Percentiles rank a stretch among this genome's conserved stretches.
These are phyloP conservation scores for Hirtodrosophila trivittata DNA, from an alignment of 2,888 invertebrate species.

Conservation along the genomic window DNA sequence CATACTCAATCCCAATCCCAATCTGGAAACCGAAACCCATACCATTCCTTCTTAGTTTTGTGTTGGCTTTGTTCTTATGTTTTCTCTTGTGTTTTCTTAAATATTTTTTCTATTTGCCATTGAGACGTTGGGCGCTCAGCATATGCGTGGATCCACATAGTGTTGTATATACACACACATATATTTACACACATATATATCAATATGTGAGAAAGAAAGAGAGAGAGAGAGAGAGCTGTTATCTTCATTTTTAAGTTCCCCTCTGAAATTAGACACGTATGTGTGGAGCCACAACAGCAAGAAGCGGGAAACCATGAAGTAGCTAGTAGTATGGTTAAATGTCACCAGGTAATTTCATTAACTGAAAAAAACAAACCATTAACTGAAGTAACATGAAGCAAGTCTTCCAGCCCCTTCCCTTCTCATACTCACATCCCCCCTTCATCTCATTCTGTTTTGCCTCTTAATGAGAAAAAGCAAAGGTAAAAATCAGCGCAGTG, in stretches of 20 bases:
- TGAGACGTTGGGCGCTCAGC: background rate
- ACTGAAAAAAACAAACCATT: conserved; percentile 47
- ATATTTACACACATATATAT: background rate
- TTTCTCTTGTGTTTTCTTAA: no score
- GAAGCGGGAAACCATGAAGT: conserved; percentile 13
- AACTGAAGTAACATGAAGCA: conserved; percentile 47
- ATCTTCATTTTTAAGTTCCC: conserved; percentile 30
- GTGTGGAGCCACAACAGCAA: conserved; percentile 41
- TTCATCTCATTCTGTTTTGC: conserved; percentile 3
- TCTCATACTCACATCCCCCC: background rate
- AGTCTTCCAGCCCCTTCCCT: conserved; percentile 10
- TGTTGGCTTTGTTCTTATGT: no score
- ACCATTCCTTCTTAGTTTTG: no score
- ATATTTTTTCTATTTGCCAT: no score
- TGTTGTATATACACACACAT: background rate
- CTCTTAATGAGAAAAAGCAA: conserved; percentile 19
- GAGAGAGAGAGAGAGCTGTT: conserved; percentile 2
- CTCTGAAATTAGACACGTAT: conserved; percentile 45
- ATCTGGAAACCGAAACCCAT: no score
- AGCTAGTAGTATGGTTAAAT: conserved; percentile 24
- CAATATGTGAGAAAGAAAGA: conserved; percentile 1
- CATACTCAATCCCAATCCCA: no score
- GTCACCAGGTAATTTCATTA: conserved; percentile 58
- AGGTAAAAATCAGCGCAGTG: conserved; percentile 45
- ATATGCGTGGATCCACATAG: no score